A percentile compares a stretch with the other conserved stretches of the same genome.
Evolutionary conservation across 2,888 invertebrate genomes (phyloP).

Genomic region (Drosophila testacea): DNA sequence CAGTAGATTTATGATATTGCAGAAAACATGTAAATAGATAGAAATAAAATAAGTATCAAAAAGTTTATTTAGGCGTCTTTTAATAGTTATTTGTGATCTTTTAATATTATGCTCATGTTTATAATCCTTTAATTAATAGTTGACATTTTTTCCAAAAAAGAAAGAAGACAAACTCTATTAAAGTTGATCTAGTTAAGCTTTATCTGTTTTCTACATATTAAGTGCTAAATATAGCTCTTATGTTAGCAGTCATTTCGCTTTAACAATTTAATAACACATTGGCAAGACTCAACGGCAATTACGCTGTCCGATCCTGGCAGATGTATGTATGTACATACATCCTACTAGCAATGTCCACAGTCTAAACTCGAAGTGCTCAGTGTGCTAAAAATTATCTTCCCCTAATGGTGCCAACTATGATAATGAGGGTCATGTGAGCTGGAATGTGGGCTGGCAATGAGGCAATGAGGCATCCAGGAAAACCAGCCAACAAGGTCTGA

Average conservation of each 20-base stretch:
- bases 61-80: too few relatives aligned
- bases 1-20: neutral
- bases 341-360: conserved; percentile 57
- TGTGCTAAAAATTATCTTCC: conserved; percentile 68
- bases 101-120: too few relatives aligned
- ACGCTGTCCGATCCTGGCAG: conserved; percentile 68
- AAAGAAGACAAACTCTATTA: conserved; percentile 42
- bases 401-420: conserved; percentile 84
- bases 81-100: too few relatives aligned
- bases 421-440: conserved; percentile 83
- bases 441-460: conserved; percentile 68
- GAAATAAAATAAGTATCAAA: neutral
- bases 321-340: conserved; percentile 67
- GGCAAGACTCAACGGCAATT: conserved; percentile 72
- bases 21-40: conserved; percentile 15
- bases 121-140: too few relatives aligned
- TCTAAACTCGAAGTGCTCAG: conserved; percentile 29
- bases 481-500: conserved; percentile 13
- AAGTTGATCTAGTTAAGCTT: conserved; percentile 44
- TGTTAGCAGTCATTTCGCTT: conserved; percentile 68
- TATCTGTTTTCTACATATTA: conserved; percentile 66
- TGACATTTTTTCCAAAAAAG: too few relatives aligned
- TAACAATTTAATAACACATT: conserved; percentile 78
- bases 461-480: neutral
- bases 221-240: conserved; percentile 69